Evolutionary conservation across 2,888 invertebrate species (phyloP), one percentile per base, ranked within the genome.

Genomic region (Osmoderma eremita): DNA sequence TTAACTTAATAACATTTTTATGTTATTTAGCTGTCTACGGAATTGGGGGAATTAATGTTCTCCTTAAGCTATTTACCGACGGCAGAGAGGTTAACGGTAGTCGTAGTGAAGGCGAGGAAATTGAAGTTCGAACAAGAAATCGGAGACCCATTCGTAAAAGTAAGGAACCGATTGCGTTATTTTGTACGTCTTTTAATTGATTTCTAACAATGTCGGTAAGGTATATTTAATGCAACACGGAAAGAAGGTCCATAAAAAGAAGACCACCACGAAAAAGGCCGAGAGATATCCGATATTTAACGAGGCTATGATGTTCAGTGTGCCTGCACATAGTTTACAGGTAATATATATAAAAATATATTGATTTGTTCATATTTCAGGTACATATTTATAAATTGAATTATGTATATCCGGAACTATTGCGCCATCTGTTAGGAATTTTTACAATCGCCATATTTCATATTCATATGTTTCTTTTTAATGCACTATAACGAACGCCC

Each of bases 231-330:
- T 93, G 74, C 91, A 92, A 79, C 89, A 92, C 76, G 91, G 91
- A 1, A 92, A 91, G 79, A 93, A 92, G 80, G 87, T 93, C 56
- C 88, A 91, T 76, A 93, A 93, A 81, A 93, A 93, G 82, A 91
- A 90, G 77, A 93, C 93, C 20, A 88, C 91, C 13, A 85, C 89
- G 12, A 93, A 93, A 78, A 86, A 88, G 71, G 88, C 88, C 39
- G 92, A 93, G 76, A 86, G 87, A 63, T 88, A 89, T 77, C 92
- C 92, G 0, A 91, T 91, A 71, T 93, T 91, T 80, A 93, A 93
- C 79, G 93, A 93, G 81, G 90, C 92, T 15, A 92, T 93, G 87
- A 93, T 92, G 75, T 93, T 93, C 81, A 91, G 89, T 75, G 90
- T 93, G 65, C 91, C 93, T 71, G 87, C 91, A 15, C 88, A 90